Base-by-base conservation (phyloP, 2,888 invertebrate species). In the Melitaea athalia region DNA sequence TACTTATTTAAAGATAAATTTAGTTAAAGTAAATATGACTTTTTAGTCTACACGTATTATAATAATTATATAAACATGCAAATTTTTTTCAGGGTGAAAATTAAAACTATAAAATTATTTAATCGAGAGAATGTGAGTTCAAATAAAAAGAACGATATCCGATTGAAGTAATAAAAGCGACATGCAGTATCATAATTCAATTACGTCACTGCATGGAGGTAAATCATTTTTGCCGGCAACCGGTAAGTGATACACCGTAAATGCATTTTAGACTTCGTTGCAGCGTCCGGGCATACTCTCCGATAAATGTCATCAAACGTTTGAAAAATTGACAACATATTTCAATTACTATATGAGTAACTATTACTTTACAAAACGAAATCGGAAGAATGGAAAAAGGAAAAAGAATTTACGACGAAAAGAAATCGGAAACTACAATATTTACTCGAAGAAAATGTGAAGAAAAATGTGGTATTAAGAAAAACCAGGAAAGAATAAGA, bases 241-340 rank as follows among this genome's bases (percentile, higher is more conserved):
- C 55, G 64, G 63, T 68, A 68, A 68, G 68, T 68, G 68, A 68
- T 64, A 65, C 49, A 43, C 38, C 24, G 65, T 57, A 57, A 68
- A 68, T 65, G 68, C 68, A 68, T 65, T 68, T 68, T 49, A 50
- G 61, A 61, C 60, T 50, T 69, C 68, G 61, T 61, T 61, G 42
- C 38, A 5, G 33, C 55, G 55, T 63, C n/a, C 31, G 31, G 63
- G 63, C 59, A 64, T 47, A 45, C 50, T 11, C 17, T 38, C 43
- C 45, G 55, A 69, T 64, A 61, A 61, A 68, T 64, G 55, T 42
- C 14, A 15, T 47, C 11, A 17, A 60, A 55, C 11, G 15, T 45
- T 55, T 31, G 12, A 42, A 52, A 24, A 43, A 42, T 31, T 42
- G 11, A 49, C 17, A 31, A 43, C 52, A 53, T 15, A 62, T 38